Conservation (phyloP, 2,888 invertebrate species). For the Mesorhabditis sp. region DNA sequence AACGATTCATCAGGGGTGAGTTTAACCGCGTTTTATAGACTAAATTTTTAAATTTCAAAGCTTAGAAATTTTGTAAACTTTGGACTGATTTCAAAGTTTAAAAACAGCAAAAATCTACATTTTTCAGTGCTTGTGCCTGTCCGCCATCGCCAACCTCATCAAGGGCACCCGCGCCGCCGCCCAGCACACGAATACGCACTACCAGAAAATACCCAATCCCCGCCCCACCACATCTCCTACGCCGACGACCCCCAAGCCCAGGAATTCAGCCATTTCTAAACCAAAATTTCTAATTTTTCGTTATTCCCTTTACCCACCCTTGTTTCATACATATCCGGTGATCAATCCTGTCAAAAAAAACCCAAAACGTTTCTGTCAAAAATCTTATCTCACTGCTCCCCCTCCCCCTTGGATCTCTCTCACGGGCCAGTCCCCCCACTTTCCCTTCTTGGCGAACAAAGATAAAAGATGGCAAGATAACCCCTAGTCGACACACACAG, state of each 20-base stretch:
- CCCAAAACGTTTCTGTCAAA: conserved; percentile 4
- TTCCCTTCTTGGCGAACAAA: too few relatives aligned
- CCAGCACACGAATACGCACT: conserved; percentile 37
- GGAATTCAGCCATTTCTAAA: conserved; percentile 47
- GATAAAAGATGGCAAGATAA: too few relatives aligned
- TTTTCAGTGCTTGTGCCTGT: conserved; percentile 22
- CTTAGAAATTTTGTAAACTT: not conserved
- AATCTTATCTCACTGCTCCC: not conserved
- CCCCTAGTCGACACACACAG: too few relatives aligned
- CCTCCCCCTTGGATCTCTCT: too few relatives aligned
- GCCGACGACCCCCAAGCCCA: conserved; percentile 43
- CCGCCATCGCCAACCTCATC: conserved; percentile 18
- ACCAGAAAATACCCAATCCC: conserved; percentile 33
- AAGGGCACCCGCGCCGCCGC: conserved; percentile 14
- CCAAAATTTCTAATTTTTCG: not conserved
- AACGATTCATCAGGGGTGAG: conserved; percentile 27
- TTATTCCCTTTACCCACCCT: too few relatives aligned
- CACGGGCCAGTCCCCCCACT: too few relatives aligned
- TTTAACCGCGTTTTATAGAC: not conserved
- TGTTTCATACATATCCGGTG: not conserved
- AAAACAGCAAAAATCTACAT: conserved; percentile 3
- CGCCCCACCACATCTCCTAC: conserved; percentile 33
- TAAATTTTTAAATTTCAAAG: not conserved
- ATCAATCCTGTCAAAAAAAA: not conserved
- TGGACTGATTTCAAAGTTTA: not conserved